Percentiles rank a stretch among this genome's conserved stretches.
Evolutionary conservation across 2,113 vertebrate genomes (phyloP).

Genomic region (Geococcyx californianus): DNA sequence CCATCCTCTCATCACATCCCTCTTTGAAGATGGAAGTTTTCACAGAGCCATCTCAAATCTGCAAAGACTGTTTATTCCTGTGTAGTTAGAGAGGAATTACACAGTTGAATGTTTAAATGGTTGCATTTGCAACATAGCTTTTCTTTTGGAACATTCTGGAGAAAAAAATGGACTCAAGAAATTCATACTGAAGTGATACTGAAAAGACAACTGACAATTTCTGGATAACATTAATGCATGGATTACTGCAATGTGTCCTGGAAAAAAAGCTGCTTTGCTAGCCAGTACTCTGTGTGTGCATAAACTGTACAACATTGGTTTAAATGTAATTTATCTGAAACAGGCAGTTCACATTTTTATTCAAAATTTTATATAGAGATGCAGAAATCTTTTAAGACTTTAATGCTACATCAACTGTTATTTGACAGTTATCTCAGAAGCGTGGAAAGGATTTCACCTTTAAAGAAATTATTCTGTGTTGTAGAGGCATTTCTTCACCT

Average conservation of each 20-base stretch:
- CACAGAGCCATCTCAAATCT: neutral
- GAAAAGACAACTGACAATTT: neutral
- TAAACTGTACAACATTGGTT: neutral
- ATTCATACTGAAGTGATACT: neutral
- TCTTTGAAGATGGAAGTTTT: neutral
- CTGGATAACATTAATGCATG: neutral
- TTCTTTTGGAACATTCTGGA: neutral
- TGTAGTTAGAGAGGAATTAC: neutral
- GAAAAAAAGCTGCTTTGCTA: neutral
- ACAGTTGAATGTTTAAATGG: neutral
- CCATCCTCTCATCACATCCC: neutral
- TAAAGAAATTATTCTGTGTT: neutral
- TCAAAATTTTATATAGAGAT: neutral
- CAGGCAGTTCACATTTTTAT: neutral
- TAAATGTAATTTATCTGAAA: neutral
- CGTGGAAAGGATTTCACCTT: neutral
- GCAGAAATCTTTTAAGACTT: neutral
- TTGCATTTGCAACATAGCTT: neutral
- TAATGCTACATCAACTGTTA: neutral
- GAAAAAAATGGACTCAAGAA: neutral
- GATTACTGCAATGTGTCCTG: neutral
- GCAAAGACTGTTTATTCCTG: neutral
- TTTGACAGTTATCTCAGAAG: neutral
- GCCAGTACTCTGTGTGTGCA: neutral
- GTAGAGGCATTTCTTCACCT: neutral